phyloP scores from a whole-genome alignment of 2,888 invertebrate genomes.

The Argyra leucocephala region DNA sequence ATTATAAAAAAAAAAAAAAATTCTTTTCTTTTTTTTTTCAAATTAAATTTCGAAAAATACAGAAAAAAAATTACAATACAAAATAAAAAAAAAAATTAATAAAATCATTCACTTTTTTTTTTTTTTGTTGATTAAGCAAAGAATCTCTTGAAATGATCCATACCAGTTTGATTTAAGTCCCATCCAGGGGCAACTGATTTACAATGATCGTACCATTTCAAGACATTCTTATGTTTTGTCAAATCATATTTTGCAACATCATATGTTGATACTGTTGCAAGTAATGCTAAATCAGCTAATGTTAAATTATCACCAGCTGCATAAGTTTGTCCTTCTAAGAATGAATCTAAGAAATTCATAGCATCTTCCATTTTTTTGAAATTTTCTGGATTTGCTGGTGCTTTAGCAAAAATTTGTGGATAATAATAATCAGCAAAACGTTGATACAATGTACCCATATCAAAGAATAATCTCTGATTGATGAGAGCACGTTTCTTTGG shows the following conservation, averaged over 20 bases:
- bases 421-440: slow-evolving; percentile 62
- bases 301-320: slow-evolving; percentile 64
- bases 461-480: slow-evolving; percentile 72
- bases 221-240: slow-evolving; percentile 57
- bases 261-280: slow-evolving; percentile 59
- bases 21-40: neutral
- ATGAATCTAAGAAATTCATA: slow-evolving; percentile 58
- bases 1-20: neutral
- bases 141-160: slow-evolving; percentile 47
- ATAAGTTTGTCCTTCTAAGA: slow-evolving; percentile 60
- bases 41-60: neutral
- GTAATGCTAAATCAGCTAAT: slow-evolving; percentile 64
- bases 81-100: neutral
- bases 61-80: neutral
- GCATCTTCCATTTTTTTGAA: slow-evolving; percentile 59
- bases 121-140: slow-evolving; percentile 24
- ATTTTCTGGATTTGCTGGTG: slow-evolving; percentile 57
- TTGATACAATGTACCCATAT: slow-evolving; percentile 63
- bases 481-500: slow-evolving; percentile 65
- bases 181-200: slow-evolving; percentile 53
- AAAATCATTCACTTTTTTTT: neutral
- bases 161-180: slow-evolving; percentile 50
- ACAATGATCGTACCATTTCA: slow-evolving; percentile 53
- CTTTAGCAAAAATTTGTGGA: slow-evolving; percentile 53
- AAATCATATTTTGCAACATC: slow-evolving; percentile 60